Percentiles rank a stretch among this genome's conserved stretches.
These are phyloP conservation scores for Apodemia zela DNA, from an alignment of 2,888 invertebrate species.

Conservation along the genomic window DNA sequence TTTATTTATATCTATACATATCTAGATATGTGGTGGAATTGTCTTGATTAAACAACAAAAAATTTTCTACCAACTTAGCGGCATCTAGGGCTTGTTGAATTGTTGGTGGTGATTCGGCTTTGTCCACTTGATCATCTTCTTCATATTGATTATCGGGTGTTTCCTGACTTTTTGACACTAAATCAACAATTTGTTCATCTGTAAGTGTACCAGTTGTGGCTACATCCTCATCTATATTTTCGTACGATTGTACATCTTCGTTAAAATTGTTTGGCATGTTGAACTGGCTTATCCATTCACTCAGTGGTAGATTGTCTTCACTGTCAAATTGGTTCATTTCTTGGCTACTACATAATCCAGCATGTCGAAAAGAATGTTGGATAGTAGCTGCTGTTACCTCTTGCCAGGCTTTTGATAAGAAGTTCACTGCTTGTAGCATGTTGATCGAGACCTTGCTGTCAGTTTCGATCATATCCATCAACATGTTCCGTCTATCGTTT, in stretches of 20 bases:
- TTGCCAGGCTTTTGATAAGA: conserved; percentile 1
- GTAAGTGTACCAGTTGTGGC: conserved; percentile 26
- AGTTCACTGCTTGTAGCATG: conserved; percentile 25
- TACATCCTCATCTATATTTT: too few species aligned
- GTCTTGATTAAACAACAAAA: conserved; percentile 25
- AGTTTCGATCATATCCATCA: conserved; percentile 23
- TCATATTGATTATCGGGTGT: conserved; percentile 19
- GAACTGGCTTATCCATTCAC: conserved; percentile 30
- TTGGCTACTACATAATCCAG: conserved; percentile 18
- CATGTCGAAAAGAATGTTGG: conserved; percentile 19
- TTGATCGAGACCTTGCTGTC: conserved; percentile 35
- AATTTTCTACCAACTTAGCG: conserved; percentile 22
- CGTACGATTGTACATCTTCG: too few species aligned
- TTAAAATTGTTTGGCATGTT: conserved; percentile 24
- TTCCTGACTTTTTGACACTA: conserved; percentile 24
- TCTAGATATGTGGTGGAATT: too few species aligned
- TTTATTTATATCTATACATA: too few species aligned
- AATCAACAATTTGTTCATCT: conserved; percentile 26
- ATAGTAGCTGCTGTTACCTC: conserved; percentile 6
- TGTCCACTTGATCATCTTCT: conserved; percentile 27
- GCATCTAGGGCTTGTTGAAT: conserved; percentile 29
- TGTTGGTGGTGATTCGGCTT: conserved; percentile 26
- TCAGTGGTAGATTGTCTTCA: too few species aligned
- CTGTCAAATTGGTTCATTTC: conserved; percentile 28
- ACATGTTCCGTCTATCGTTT: conserved; percentile 36